Conservation (phyloP, 2,113 vertebrate genomes). For the Sula dactylatra region DNA sequence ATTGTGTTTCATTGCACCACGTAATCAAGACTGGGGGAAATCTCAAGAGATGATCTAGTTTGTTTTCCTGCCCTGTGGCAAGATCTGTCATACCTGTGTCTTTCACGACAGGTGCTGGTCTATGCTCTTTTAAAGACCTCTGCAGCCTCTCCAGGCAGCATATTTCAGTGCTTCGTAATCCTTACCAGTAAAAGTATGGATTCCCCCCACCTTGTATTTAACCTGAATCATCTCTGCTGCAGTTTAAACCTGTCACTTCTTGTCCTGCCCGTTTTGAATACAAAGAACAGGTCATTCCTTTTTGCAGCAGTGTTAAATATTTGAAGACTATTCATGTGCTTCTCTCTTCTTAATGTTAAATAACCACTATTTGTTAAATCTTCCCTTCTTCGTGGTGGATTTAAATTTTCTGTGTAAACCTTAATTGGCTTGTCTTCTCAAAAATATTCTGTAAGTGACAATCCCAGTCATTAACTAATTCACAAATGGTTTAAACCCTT, state of each 20-base stretch:
- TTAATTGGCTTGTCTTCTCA: slow-evolving; percentile 40
- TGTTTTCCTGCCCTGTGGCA: not conserved
- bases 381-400: not conserved
- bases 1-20: not conserved
- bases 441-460: not conserved
- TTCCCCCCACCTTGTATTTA: not conserved
- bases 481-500: slow-evolving; percentile 25
- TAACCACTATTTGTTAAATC: not conserved
- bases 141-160: not conserved
- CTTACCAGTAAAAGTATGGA: not conserved
- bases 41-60: not conserved
- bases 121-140: not conserved
- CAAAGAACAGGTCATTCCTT: not conserved
- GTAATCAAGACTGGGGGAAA: not conserved
- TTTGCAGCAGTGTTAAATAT: not conserved
- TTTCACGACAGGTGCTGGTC: not conserved
- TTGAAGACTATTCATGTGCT: not conserved
- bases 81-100: slow-evolving; percentile 2
- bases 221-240: not conserved
- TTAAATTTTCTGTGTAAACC: not conserved
- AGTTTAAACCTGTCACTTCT: not conserved
- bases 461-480: slow-evolving; percentile 24
- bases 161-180: not conserved
- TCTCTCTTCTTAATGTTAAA: not conserved
- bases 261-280: not conserved